Percentiles rank a stretch among this genome's conserved stretches.
Conservation (phyloP, 2,797 vertebrate species). For the Sebastes taczanowskii region DNA sequence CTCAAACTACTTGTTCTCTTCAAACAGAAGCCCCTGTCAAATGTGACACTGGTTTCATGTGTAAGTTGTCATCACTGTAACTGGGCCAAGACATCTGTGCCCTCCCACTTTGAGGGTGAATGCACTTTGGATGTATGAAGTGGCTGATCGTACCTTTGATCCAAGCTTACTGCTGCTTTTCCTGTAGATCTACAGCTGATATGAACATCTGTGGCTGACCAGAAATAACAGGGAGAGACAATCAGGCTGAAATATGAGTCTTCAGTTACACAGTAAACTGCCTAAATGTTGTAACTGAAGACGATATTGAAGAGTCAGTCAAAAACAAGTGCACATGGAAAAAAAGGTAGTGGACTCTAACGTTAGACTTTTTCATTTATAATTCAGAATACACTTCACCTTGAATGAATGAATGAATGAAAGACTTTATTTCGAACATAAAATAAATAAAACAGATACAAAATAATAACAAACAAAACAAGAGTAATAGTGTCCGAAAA, state of each 20-base stretch:
- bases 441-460: no score
- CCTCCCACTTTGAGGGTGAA: neutral
- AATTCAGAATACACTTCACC: neutral
- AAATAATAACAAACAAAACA: no score
- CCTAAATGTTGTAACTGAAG: neutral
- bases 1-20: neutral
- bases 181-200: neutral
- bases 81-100: neutral
- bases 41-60: neutral
- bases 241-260: neutral
- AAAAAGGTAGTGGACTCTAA: neutral
- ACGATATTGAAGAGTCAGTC: neutral
- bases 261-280: constrained; percentile 1
- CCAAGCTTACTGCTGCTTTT: neutral
- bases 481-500: no score
- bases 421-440: no score
- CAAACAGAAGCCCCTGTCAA: neutral
- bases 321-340: neutral
- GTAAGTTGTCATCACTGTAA: neutral
- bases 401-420: no score
- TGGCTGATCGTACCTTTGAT: neutral
- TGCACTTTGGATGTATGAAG: neutral
- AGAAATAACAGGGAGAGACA: neutral
- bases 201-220: neutral
- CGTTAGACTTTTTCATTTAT: neutral